Evolutionary conservation across 2,113 vertebrate species (phyloP), one percentile per base, ranked within the genome.

Genomic region (Butastur rufipennis): DNA sequence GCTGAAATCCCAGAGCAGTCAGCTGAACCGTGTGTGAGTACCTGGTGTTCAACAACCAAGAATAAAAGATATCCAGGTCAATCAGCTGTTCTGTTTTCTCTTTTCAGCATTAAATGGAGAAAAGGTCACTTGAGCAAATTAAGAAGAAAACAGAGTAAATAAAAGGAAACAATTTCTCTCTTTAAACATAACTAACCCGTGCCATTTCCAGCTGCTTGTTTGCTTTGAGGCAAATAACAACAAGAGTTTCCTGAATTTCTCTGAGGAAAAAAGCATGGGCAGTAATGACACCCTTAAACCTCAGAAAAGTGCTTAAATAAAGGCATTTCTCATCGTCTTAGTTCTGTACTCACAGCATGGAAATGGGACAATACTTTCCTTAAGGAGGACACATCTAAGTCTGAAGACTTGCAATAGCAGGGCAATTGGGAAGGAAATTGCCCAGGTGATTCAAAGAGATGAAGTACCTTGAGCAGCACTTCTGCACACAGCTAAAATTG

Each of bases 111-210:
- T 88, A 97, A 92, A 86, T 84, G 80, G 27, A 88, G 86, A 91
- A 96, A 95, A 97, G 90, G 95, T 94, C 92, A 85, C 67, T 84
- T 84, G 65, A 87, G 73, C 65, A 92, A 96, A 97, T 95, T 95
- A 96, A 91, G 77, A 95, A 74, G 43, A 95, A 90, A 95, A 86
- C 55, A 52, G 45, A 92, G 65, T 90, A 95, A 97, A 97, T 95
- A 87, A 91, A 95, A 93, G 40, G 91, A 88, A 95, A 95, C 73
- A 45, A 81, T 70, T 88, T 96, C 62, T 71, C 23, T 86, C 75
- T 95, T 95, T 93, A 95, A 93, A 91, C 55, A 73, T 50, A 94
- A 94, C 66, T 94, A 94, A 97, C 73, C 59, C 14, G 26, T 96
- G 94, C 70, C 84, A 85, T 96, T 96, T 95, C 81, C 93, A 95